Evolutionary conservation across 2,888 invertebrate species (phyloP), one percentile per base, ranked within the genome.

Genomic region (Arrhopalites spinosus): DNA sequence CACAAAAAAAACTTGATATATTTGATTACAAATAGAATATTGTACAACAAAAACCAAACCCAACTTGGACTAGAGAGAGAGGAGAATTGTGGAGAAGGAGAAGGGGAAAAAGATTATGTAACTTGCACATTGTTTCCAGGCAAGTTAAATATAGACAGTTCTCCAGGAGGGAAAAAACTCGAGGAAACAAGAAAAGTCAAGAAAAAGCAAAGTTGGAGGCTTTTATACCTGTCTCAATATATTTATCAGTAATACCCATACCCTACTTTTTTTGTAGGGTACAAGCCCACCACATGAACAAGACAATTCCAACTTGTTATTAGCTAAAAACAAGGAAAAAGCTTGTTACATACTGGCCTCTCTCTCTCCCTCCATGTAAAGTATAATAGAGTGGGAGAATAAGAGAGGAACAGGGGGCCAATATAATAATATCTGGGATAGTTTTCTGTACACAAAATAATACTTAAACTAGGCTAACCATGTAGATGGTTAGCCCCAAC

Each of bases 231-330:
- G 36, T 3, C 36, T n/a, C n/a, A n/a, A n/a, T n/a, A n/a, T n/a
- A n/a, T n/a, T n/a, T n/a, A n/a, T n/a, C n/a, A n/a, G n/a, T n/a
- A n/a, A n/a, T n/a, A n/a, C n/a, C n/a, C n/a, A n/a, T n/a, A n/a
- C n/a, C n/a, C n/a, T n/a, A n/a, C n/a, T n/a, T 36, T 36, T 36
- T 11, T 7, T 36, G 36, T 36, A 3, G 11, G 36, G 11, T 3
- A 36, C 3, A 11, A 36, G 36, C 11, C 3, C 11, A 36, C 3
- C 23, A 8, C 30, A 17, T n/a, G 36, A 66, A 25, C 50, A 45
- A 68, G 20, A 5, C 27, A 17, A 68, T 15, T 68, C 68, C 27
- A 68, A 50, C 68, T 69, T 30, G 69, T 69, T 69, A 69, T 69
- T 69, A 53, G 53, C 29, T 11, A 25, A 29, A 11, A 69, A 69